Base-by-base conservation (phyloP, 2,888 invertebrate species). In the Drosophila subsilvestris region DNA sequence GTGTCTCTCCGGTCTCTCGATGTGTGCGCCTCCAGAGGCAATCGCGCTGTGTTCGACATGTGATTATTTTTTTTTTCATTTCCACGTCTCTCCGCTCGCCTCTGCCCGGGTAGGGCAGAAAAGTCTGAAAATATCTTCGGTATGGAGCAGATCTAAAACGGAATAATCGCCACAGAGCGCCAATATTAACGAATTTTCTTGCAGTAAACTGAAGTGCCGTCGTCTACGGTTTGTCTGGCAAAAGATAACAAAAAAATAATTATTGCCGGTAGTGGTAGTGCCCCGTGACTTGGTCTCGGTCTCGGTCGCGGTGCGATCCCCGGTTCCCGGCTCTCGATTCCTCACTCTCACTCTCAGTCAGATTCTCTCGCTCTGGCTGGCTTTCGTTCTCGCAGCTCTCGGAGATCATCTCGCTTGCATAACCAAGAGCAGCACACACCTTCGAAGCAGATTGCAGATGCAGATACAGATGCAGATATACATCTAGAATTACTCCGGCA, bases 391-490 rank as follows among this genome's bases (percentile, higher is more conserved):
- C 48, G 25, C 22, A 37, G 37, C 14, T 37, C n/a, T n/a, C 7
- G n/a, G 37, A 37, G 48, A 48, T 53, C 54, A 29, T n/a, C 45
- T 29, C 60, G 70, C 67, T 71, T 56, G 74, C 77, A 85, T 80
- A 82, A 74, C 82, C 82, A 60, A 76, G 77, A 62, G 63, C 53
- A 72, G 25, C 58, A 66, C 57, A 61, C 57, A 61, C 47, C 44
- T n/a, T 57, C 37, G 32, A n/a, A 27, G 49, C 37, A 47, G 44
- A 44, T 63, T 17, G 67, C 42, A 29, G 42, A 27, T 51, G 66
- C 37, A 67, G 47, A 62, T 62, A 43, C 47, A 63, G 22, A 60
- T 27, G 18, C 45, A 61, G 59, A 61, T 54, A 37, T 25, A 49
- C 25, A 68, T 50, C 42, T 70, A 57, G 74, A 27, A 43, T 32